A percentile compares a stretch with the other conserved stretches of the same genome.
Conservation (phyloP, 2,888 invertebrate genomes). For the Dione vanillae region DNA sequence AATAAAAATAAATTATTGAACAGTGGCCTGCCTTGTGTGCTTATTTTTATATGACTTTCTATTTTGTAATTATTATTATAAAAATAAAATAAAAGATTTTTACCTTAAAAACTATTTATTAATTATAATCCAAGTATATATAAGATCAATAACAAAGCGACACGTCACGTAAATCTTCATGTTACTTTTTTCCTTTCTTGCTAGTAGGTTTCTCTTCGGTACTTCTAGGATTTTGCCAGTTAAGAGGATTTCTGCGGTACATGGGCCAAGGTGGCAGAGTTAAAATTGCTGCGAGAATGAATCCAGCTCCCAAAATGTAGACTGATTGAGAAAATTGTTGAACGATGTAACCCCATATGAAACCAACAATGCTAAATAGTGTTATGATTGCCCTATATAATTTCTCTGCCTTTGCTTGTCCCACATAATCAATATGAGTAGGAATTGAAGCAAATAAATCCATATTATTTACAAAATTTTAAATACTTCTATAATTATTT, state of each 20-base stretch:
- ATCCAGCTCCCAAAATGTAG: constrained; percentile 96
- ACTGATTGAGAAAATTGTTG: constrained; percentile 98
- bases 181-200: constrained; percentile 83
- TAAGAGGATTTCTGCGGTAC: constrained; percentile 93
- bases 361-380: constrained; percentile 94
- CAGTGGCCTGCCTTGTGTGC: constrained; percentile 7
- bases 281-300: constrained; percentile 92
- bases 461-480: constrained; percentile 55
- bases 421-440: constrained; percentile 90
- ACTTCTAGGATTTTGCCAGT: constrained; percentile 92
- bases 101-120: constrained; percentile 49
- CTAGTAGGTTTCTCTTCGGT: constrained; percentile 74
- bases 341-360: constrained; percentile 96
- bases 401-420: constrained; percentile 95
- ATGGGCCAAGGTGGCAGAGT: constrained; percentile 99
- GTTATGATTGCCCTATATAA: constrained; percentile 95
- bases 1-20: background rate
- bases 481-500: background rate
- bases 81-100: constrained; percentile 43
- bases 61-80: constrained; percentile 21
- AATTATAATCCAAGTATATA: constrained; percentile 31
- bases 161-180: constrained; percentile 42
- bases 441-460: constrained; percentile 80
- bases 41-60: constrained; percentile 11
- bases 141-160: constrained; percentile 40